Evolutionary conservation across 1,140 invertebrate species (phyloP).

Genomic region (Cataglyphis hispanica): DNA sequence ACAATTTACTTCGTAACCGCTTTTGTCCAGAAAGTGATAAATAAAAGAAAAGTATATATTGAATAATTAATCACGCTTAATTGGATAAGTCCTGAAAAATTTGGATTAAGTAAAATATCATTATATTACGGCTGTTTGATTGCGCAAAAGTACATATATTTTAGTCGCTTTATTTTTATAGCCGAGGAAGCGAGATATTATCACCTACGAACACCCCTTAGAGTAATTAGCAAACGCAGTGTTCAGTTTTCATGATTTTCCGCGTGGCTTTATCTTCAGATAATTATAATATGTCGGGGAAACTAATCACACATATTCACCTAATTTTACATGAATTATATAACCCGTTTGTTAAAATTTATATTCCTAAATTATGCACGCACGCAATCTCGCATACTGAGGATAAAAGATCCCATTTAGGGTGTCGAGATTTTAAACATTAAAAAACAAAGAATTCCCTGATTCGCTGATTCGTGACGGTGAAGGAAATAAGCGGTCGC

Average conservation of each 20-base stretch:
- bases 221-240: slow-evolving; percentile 39
- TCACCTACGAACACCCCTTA: background rate
- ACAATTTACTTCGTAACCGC: too few relatives aligned
- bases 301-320: slow-evolving; percentile 42
- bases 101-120: background rate
- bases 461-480: background rate
- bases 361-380: slow-evolving; percentile 33
- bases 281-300: slow-evolving; percentile 50
- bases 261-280: slow-evolving; percentile 17
- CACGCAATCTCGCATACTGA: background rate
- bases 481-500: background rate
- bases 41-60: background rate
- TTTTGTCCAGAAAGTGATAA: background rate
- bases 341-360: slow-evolving; percentile 36
- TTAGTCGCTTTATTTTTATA: slow-evolving; percentile 37
- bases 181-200: background rate
- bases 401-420: background rate
- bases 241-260: slow-evolving; percentile 47
- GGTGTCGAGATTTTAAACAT: background rate
- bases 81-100: background rate
- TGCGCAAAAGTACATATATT: slow-evolving; percentile 3
- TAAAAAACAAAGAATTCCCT: background rate
- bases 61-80: slow-evolving; percentile 5
- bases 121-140: background rate
- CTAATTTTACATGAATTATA: slow-evolving; percentile 48